Conservation (phyloP, 2,888 invertebrate genomes). For the Maniola hyperantus region DNA sequence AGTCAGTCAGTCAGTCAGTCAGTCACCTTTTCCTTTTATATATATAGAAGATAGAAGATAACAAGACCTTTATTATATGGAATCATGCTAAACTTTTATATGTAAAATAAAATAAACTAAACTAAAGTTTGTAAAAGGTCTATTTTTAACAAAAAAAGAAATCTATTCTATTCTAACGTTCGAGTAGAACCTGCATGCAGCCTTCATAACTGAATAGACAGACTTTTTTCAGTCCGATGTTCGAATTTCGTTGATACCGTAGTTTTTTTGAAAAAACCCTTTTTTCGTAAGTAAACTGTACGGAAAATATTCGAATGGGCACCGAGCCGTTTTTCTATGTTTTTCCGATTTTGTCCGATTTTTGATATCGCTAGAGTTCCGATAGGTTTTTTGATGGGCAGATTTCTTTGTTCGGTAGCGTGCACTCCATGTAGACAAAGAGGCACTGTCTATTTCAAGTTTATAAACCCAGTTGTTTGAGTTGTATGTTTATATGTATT, state of each 20-base stretch:
- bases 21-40: too few species aligned
- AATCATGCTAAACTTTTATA: too few species aligned
- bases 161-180: not conserved
- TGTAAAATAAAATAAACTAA: too few species aligned
- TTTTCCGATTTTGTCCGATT: not conserved
- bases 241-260: not conserved
- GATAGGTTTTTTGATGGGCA: slow-evolving; percentile 4
- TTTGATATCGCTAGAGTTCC: not conserved
- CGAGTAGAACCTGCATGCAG: not conserved
- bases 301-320: slow-evolving; percentile 2
- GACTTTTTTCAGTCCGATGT: not conserved
- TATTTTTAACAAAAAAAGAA: too few species aligned
- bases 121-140: too few species aligned
- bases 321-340: not conserved
- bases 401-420: not conserved
- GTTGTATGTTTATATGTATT: too few species aligned
- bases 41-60: too few species aligned
- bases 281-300: slow-evolving; percentile 2
- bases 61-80: too few species aligned
- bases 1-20: too few species aligned
- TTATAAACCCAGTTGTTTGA: not conserved
- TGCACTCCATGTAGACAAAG: not conserved
- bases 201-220: not conserved
- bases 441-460: not conserved
- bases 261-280: not conserved